Evolutionary conservation across 2,888 invertebrate genomes (phyloP).

Genomic region (Harpalus rubripes): DNA sequence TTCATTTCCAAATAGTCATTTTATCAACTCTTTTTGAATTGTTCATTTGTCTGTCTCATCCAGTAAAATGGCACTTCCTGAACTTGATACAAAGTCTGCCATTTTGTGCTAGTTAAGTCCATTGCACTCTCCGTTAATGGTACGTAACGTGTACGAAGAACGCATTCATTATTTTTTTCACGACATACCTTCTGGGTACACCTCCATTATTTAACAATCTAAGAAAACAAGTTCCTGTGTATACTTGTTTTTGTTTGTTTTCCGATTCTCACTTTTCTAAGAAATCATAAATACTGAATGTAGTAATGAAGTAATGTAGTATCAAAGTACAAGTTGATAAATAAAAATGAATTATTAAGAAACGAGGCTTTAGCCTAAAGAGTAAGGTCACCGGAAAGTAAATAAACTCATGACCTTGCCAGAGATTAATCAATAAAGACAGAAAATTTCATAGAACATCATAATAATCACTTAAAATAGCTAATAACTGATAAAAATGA

Average conservation of each 20-base stretch:
- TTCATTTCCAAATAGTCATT: no score
- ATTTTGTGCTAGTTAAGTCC: background rate
- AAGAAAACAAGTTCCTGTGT: slow-evolving; percentile 22
- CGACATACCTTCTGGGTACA: background rate
- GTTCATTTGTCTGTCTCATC: no score
- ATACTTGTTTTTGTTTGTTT: background rate
- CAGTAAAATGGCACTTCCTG: no score
- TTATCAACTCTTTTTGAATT: no score
- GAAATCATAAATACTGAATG: slow-evolving; percentile 2
- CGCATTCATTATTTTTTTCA: background rate
- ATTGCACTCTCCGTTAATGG: slow-evolving; percentile 13
- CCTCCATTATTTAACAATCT: slow-evolving; percentile 15
- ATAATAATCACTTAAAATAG: background rate
- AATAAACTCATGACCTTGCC: slow-evolving; percentile 21
- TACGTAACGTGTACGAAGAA: background rate
- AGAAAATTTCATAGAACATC: slow-evolving; percentile 21
- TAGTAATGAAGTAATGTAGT: no score
- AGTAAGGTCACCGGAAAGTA: slow-evolving; percentile 38
- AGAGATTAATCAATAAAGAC: slow-evolving; percentile 29
- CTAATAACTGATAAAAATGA: background rate
- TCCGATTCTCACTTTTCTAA: slow-evolving; percentile 10
- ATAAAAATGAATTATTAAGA: slow-evolving; percentile 28
- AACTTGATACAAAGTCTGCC: no score
- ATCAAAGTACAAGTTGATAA: slow-evolving; percentile 1
- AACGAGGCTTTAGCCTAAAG: background rate